Evolutionary conservation across 2,888 invertebrate genomes (phyloP).

Genomic region (Syrista parreyssii): DNA sequence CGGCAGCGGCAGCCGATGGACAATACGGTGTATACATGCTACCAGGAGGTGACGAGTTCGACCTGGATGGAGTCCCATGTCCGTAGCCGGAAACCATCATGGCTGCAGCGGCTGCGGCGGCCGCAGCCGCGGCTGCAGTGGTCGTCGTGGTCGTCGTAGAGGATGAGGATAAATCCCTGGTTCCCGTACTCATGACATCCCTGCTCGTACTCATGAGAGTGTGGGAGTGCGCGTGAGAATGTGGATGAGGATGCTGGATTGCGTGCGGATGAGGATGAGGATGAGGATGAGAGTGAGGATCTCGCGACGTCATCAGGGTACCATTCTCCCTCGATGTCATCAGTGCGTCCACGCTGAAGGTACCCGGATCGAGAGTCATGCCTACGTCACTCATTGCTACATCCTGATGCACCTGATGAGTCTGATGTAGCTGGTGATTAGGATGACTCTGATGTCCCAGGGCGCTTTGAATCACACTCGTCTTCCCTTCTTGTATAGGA

Average conservation of each 20-base stretch:
- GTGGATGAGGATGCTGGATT: constrained; percentile 46
- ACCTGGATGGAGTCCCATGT: constrained; percentile 51
- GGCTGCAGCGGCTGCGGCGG: constrained; percentile 54
- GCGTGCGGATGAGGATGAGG: constrained; percentile 39
- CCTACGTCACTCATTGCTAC: constrained; percentile 48
- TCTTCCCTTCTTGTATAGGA: constrained; percentile 68
- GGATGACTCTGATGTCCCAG: constrained; percentile 49
- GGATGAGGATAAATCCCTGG: constrained; percentile 40
- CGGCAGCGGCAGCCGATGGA: constrained; percentile 28
- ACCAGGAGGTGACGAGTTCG: constrained; percentile 54
- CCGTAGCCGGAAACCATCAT: constrained; percentile 62
- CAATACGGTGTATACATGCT: constrained; percentile 62
- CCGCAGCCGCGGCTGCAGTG: constrained; percentile 24
- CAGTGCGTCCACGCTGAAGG: constrained; percentile 74
- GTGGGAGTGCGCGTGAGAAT: constrained; percentile 45
- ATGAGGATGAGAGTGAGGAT: constrained; percentile 38
- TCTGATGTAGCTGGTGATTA: constrained; percentile 36
- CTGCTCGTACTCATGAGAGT: constrained; percentile 43
- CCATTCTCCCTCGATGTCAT: constrained; percentile 68
- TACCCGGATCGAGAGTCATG: constrained; percentile 61
- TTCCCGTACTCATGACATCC: constrained; percentile 29
- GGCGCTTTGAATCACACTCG: constrained; percentile 58
- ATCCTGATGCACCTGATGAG: constrained; percentile 54
- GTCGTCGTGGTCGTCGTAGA: constrained; percentile 48
- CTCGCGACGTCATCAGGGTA: constrained; percentile 30